Evolutionary conservation across 2,888 invertebrate species (phyloP).

Genomic region (Tenodera sinensis): DNA sequence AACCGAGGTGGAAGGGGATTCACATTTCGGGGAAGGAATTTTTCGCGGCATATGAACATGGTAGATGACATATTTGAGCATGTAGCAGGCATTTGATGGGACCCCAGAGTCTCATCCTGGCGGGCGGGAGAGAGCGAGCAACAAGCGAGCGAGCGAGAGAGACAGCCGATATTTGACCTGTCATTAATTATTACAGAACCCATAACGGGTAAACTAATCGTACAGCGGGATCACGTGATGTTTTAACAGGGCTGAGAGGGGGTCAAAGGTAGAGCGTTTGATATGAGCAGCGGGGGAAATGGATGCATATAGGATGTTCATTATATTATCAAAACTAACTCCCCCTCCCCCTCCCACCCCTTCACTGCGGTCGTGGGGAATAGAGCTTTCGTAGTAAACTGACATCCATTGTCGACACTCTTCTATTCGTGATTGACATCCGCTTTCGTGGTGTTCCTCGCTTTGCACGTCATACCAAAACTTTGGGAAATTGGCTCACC

Average conservation of each 20-base stretch:
- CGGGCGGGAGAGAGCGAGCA: no score
- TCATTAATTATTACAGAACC: constrained; percentile 12
- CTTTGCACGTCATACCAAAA: neutral
- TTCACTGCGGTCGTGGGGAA: neutral
- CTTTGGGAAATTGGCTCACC: neutral
- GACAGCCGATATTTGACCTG: constrained; percentile 4
- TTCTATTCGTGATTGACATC: neutral
- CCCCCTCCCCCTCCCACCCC: neutral
- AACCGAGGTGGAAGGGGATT: neutral
- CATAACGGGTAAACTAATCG: neutral
- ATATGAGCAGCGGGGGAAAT: neutral
- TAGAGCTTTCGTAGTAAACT: neutral
- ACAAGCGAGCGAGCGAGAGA: neutral
- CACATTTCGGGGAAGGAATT: neutral
- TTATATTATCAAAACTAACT: constrained; percentile 5
- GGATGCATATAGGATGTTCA: neutral
- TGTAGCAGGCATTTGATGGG: neutral
- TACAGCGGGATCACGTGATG: neutral
- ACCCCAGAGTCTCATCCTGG: neutral
- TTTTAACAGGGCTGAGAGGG: neutral
- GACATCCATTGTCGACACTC: neutral
- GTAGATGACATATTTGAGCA: neutral
- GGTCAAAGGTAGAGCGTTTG: constrained; percentile 15
- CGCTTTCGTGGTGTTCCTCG: neutral
- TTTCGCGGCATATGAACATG: neutral